These are phyloP conservation scores for Dolichotis patagonum DNA, from an alignment of 2,113 vertebrate genomes.

Conservation along the genomic window DNA sequence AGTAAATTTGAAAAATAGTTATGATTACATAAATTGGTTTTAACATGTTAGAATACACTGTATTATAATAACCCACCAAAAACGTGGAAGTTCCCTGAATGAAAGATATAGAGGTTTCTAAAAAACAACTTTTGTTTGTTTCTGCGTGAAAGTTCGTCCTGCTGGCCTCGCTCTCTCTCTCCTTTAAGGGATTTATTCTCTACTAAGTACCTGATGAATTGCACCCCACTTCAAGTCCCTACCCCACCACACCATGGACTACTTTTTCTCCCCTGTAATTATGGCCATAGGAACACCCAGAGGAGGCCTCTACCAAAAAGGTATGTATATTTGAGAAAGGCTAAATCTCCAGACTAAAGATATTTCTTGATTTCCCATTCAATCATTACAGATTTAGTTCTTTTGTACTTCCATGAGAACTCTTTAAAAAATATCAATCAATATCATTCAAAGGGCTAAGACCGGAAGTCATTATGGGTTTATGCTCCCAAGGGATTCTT, in stretches of 20 bases:
- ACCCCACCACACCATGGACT: too few species aligned
- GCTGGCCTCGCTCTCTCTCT: background rate
- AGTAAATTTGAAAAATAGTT: constrained; percentile 9
- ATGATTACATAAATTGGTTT: background rate
- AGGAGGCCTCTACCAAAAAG: constrained; percentile 28
- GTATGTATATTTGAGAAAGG: constrained; percentile 20
- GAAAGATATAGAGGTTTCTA: background rate
- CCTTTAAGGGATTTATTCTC: background rate
- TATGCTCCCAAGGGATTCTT: constrained; percentile 3
- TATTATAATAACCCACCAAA: constrained; percentile 32
- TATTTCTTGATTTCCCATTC: constrained; percentile 14
- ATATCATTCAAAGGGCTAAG: constrained; percentile 2
- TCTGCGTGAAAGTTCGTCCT: background rate
- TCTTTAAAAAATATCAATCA: constrained; percentile 26
- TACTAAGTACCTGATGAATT: background rate
- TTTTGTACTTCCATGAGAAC: background rate
- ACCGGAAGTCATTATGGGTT: constrained; percentile 49
- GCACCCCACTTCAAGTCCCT: background rate
- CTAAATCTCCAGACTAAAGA: constrained; percentile 35
- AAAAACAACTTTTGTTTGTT: constrained; percentile 25
- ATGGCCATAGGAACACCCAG: constrained; percentile 3
- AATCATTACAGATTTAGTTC: constrained; percentile 17
- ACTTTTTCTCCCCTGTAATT: background rate
- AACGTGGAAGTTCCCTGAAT: constrained; percentile 34
- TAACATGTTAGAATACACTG: background rate